These are phyloP conservation scores for Drosophila quadrilineata DNA, from an alignment of 1,140 invertebrate genomes.

Conservation along the genomic window DNA sequence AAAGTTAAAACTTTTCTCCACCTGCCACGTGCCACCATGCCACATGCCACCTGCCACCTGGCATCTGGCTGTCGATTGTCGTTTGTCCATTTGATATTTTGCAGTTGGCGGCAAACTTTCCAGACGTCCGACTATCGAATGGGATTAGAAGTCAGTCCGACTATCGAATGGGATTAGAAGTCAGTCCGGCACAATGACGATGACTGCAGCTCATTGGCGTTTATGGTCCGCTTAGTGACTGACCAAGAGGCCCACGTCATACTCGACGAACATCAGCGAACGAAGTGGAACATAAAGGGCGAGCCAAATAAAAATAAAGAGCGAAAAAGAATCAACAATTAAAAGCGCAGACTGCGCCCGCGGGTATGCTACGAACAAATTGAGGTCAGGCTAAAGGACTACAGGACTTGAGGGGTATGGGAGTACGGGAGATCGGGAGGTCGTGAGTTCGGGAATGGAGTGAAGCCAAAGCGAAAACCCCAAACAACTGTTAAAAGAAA, in stretches of 20 bases:
- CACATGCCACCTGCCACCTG: conserved; percentile 34
- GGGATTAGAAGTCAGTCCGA: too few species aligned
- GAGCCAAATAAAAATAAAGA: conserved; percentile 26
- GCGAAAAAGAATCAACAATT: conserved; percentile 79
- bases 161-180: conserved; percentile 48
- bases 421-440: too few species aligned
- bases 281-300: too few species aligned
- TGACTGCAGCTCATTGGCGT: conserved; percentile 59
- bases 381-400: conserved; percentile 60
- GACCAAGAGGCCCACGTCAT: conserved; percentile 30
- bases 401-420: too few species aligned
- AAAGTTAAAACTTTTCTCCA: conserved; percentile 29
- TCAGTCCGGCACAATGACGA: neutral
- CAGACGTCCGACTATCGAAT: neutral
- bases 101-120: too few species aligned
- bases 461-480: neutral
- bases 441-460: neutral
- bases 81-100: conserved; percentile 51
- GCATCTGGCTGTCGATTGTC: too few species aligned
- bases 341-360: conserved; percentile 72
- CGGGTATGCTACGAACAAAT: conserved; percentile 70
- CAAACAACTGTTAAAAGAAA: conserved; percentile 78
- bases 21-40: conserved; percentile 8
- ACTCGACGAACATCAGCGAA: too few species aligned
- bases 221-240: conserved; percentile 75